These are phyloP conservation scores for Camponotus vicinus DNA, from an alignment of 1,140 invertebrate genomes.

Conservation along the genomic window DNA sequence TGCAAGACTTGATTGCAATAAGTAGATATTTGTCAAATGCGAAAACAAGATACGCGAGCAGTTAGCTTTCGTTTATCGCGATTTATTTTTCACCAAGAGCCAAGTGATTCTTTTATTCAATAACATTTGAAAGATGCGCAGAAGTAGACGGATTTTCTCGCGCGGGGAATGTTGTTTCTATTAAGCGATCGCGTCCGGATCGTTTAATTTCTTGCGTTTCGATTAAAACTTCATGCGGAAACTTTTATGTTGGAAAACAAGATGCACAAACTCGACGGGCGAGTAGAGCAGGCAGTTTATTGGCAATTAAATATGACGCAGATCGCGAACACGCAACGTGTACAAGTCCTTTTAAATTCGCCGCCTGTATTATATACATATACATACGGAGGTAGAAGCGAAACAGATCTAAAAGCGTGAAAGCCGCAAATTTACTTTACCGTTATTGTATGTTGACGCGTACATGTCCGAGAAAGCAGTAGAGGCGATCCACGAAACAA, in stretches of 20 bases:
- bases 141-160: constrained; percentile 10
- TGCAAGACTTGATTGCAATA: neutral
- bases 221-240: constrained; percentile 33
- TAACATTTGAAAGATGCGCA: constrained; percentile 18
- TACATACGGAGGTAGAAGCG: neutral
- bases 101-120: constrained; percentile 34
- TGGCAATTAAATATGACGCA: constrained; percentile 78
- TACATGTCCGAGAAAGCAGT: neutral
- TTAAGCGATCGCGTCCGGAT: constrained; percentile 18
- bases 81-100: constrained; percentile 16
- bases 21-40: neutral
- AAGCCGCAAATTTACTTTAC: constrained; percentile 28
- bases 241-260: constrained; percentile 29
- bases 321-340: constrained; percentile 42
- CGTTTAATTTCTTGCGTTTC: constrained; percentile 58
- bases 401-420: neutral
- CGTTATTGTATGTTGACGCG: neutral
- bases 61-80: neutral
- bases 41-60: neutral
- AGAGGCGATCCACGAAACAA: neutral
- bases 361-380: neutral
- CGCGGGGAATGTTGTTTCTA: constrained; percentile 40
- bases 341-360: constrained; percentile 34
- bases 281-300: constrained; percentile 67
- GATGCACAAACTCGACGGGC: constrained; percentile 7